Evolutionary conservation across 2,888 invertebrate genomes (phyloP).

Genomic region (Euplexia lucipara): DNA sequence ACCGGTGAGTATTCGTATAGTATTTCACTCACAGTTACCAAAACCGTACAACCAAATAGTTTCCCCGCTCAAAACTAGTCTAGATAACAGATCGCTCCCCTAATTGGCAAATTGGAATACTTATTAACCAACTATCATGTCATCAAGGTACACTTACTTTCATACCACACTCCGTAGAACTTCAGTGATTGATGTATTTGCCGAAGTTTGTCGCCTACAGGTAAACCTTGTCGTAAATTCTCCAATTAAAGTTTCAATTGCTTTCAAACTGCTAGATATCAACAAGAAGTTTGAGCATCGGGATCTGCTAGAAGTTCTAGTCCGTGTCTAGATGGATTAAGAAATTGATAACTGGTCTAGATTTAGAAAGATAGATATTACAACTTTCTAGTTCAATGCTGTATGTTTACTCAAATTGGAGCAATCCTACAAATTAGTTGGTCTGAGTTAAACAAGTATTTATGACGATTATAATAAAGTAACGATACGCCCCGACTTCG

Average conservation of each 20-base stretch:
- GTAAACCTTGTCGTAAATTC: conserved; percentile 41
- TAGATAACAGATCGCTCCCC: neutral
- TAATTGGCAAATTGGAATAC: conserved; percentile 41
- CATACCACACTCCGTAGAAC: conserved; percentile 28
- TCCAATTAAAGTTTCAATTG: conserved; percentile 64
- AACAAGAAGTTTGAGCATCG: conserved; percentile 30
- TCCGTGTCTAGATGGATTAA: conserved; percentile 22
- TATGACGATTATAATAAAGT: too few species aligned
- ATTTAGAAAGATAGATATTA: conserved; percentile 7
- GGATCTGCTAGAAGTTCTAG: conserved; percentile 17
- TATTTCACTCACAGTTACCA: too few species aligned
- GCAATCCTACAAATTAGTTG: neutral
- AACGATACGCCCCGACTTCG: too few species aligned
- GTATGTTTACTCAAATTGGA: neutral
- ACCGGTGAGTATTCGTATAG: too few species aligned
- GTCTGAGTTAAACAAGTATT: too few species aligned
- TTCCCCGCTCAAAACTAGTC: neutral
- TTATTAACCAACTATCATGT: conserved; percentile 39
- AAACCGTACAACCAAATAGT: neutral
- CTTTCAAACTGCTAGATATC: conserved; percentile 49
- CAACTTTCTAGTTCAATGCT: neutral
- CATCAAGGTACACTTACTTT: conserved; percentile 21
- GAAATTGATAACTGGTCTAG: conserved; percentile 11
- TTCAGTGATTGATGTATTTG: conserved; percentile 58
- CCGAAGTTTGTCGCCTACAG: conserved; percentile 44